Base-by-base conservation (phyloP, 2,797 vertebrate genomes). In the Picus viridis region DNA sequence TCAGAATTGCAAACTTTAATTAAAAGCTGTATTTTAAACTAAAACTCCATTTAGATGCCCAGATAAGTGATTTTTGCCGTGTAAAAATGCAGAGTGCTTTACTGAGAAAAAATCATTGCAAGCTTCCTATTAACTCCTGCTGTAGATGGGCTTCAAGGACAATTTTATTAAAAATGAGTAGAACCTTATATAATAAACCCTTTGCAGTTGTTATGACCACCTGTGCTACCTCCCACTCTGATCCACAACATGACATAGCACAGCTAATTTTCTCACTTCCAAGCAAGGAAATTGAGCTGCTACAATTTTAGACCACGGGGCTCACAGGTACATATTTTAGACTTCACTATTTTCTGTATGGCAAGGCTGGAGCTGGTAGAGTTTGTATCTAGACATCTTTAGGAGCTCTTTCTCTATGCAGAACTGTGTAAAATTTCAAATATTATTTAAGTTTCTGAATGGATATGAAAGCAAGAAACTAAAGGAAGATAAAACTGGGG, bases 121-220 rank as follows among this genome's bases (percentile, higher is more conserved):
- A 86, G 78, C 61, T 89, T 95, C 79, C 67, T 80, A 88, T 95
- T 95, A 95, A 89, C 96, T 94, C 94, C 82, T 90, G 64, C 62
- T 69, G 62, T 90, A 89, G 62, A 62, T 92, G 67, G 41, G 86
- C 88, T 96, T 96, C 96, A 96, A 93, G 93, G 90, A 88, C 89
- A 92, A 63, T 94, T 96, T 96, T 94, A 93, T 96, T 94, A 95
- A 95, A 96, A 96, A 79, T 84, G 94, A 95, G 77, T 57, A 84
- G 71, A 89, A 54, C 61, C 63, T 88, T 95, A 70, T 76, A 71
- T 93, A 96, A 94, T 91, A 94, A 92, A 91, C 27, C 58, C 64
- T 88, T 92, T 82, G 80, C 89, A 71, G 80, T 96, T 93, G 83
- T 95, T 95, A 94, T 86, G 83, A 56, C 87, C 94, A 95, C 92